Evolutionary conservation across 2,797 vertebrate species (phyloP), one percentile per base, ranked within the genome.

Genomic region (Coranthus polyacanthus): DNA sequence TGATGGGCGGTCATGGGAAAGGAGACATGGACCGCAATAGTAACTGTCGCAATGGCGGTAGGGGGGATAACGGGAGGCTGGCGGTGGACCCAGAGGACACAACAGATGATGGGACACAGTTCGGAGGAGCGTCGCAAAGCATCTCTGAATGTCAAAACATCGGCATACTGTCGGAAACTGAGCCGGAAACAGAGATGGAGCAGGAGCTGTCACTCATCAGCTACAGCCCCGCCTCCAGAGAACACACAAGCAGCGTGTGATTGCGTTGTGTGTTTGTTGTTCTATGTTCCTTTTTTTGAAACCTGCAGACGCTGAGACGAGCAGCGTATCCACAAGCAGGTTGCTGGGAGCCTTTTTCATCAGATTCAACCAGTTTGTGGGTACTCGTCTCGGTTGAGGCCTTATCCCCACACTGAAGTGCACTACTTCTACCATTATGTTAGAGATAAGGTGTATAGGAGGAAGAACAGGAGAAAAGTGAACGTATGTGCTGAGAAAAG

Each of bases 171-270:
- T 86, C 86, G 0, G 89, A 88, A 37, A 64, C 83, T 0, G 88
- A 89, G 61, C 47, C 82, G 2, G 91, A 90, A 21, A 81, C 86
- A 0, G 90, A 89, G 67, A 78, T 89, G 53, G 85, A 87, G 76
- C 78, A 72, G 26, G 89, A 89, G 51, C 83, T 96, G 68, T 95
- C 96, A 0, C 87, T 96, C 75, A 93, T 95, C 87, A 96, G 95
- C 89, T 95, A 93, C 82, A 67, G 74, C 68, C 92, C 93, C 13
- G 83, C 92, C 74, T 89, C 93, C 74, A 93, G 86, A 4, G 95
- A 98, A 68, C 93, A 93, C 88, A 96, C 97, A 21, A 99, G 96
- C 81, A 96, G 95, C 69, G 96, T 99, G 84, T 98, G 90, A 96
- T 62, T 46, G 66, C 18, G 5, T 3, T 38, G 3, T 34, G 9